Conservation (phyloP, 1,140 invertebrate genomes). For the Trachymyrmex septentrionalis region DNA sequence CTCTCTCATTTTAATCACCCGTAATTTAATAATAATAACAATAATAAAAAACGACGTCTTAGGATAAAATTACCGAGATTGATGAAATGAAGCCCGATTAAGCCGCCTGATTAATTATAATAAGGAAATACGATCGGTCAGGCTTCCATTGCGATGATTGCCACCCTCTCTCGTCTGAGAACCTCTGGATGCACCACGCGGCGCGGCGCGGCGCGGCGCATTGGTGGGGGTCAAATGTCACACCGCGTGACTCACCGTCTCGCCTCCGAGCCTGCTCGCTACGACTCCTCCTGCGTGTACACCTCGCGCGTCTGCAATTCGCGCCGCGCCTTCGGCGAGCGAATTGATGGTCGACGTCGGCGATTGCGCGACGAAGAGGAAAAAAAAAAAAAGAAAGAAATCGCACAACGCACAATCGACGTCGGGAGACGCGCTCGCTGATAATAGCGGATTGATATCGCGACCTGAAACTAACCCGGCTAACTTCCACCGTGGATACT, state of each 20-base stretch:
- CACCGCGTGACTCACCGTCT: slow-evolving; percentile 78
- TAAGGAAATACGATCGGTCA: background rate
- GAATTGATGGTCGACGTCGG: slow-evolving; percentile 24
- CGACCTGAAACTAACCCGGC: background rate
- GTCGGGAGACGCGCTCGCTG: background rate
- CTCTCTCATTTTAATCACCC: background rate
- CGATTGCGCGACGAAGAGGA: background rate
- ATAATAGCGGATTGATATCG: slow-evolving; percentile 11
- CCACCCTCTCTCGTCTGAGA: slow-evolving; percentile 69
- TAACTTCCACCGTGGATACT: background rate
- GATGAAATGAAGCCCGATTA: background rate
- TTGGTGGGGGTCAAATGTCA: slow-evolving; percentile 82
- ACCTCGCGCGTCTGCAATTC: slow-evolving; percentile 65
- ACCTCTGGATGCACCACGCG: slow-evolving; percentile 73
- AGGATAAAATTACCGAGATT: background rate
- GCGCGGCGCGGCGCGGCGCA: slow-evolving; percentile 60
- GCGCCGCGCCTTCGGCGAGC: slow-evolving; percentile 57
- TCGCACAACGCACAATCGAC: background rate
- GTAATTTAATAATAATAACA: background rate
- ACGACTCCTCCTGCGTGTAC: slow-evolving; percentile 58
- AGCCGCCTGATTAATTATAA: background rate
- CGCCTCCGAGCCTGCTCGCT: slow-evolving; percentile 63
- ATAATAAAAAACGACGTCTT: background rate
- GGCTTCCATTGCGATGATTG: background rate
- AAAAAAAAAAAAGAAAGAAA: background rate